Percentiles rank a stretch among this genome's conserved stretches.
These are phyloP conservation scores for Drosophila bocki DNA, from an alignment of 1,140 invertebrate genomes.

Conservation along the genomic window DNA sequence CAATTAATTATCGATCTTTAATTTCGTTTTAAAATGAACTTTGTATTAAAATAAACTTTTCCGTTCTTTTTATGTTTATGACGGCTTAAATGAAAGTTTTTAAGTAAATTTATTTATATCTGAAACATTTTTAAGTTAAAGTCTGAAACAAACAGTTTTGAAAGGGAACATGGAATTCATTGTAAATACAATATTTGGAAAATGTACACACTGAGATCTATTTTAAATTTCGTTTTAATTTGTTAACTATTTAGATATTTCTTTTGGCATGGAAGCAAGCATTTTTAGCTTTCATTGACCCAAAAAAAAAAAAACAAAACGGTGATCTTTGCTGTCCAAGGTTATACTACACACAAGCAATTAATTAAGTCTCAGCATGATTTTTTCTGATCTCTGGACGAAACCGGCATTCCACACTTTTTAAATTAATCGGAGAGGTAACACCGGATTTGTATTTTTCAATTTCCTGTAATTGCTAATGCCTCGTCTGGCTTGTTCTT, in stretches of 20 bases:
- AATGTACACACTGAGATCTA: too few species aligned
- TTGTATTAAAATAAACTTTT: too few species aligned
- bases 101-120: too few species aligned
- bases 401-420: constrained; percentile 24
- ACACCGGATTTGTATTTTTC: constrained; percentile 62
- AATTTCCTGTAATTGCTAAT: constrained; percentile 26
- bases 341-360: constrained; percentile 9
- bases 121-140: too few species aligned
- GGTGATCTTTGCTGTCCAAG: constrained; percentile 15
- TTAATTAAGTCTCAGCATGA: constrained; percentile 30
- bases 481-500: constrained; percentile 9
- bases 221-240: too few species aligned
- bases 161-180: too few species aligned
- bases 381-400: constrained; percentile 5
- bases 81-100: too few species aligned
- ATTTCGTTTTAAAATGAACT: neutral
- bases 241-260: too few species aligned
- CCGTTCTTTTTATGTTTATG: neutral
- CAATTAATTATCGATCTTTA: neutral
- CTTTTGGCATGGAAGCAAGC: neutral
- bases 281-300: constrained; percentile 26
- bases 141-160: too few species aligned
- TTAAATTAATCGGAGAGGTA: constrained; percentile 39
- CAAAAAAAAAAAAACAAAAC: constrained; percentile 14
- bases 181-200: too few species aligned